Percentiles rank a stretch among this genome's conserved stretches.
These are phyloP conservation scores for Pseudomyrmex flavicornis DNA, from an alignment of 1,140 invertebrate genomes.

Conservation along the genomic window DNA sequence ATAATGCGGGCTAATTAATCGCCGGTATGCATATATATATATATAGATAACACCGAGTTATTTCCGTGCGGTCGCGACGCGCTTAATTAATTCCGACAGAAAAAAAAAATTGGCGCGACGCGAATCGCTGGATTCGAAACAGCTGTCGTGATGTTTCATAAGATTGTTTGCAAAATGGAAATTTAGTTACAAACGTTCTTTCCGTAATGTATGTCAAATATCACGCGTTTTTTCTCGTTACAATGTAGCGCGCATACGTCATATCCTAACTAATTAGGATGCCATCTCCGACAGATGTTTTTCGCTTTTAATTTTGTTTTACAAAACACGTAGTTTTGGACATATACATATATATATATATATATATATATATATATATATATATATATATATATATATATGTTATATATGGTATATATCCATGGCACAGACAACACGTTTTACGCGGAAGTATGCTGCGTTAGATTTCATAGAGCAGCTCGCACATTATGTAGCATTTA, in stretches of 20 bases:
- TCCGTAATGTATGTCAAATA: slow-evolving; percentile 54
- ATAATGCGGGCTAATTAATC: slow-evolving; percentile 31
- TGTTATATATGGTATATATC: not conserved
- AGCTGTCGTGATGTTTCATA: slow-evolving; percentile 50
- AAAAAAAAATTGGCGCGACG: slow-evolving; percentile 26
- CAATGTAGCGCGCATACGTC: slow-evolving; percentile 19
- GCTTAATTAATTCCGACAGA: slow-evolving; percentile 42
- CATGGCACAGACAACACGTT: slow-evolving; percentile 14
- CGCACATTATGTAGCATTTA: slow-evolving; percentile 31
- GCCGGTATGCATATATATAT: not conserved
- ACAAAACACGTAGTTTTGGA: not conserved
- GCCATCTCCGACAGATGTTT: slow-evolving; percentile 40
- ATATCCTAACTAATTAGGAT: slow-evolving; percentile 45
- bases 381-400: not conserved
- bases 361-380: not conserved
- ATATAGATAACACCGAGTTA: slow-evolving; percentile 21
- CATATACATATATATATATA: not conserved
- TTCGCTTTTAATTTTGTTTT: slow-evolving; percentile 26
- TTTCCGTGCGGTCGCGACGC: slow-evolving; percentile 36
- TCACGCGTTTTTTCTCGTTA: slow-evolving; percentile 28
- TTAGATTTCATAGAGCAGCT: slow-evolving; percentile 32
- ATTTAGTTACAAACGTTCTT: slow-evolving; percentile 32
- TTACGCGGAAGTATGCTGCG: slow-evolving; percentile 32
- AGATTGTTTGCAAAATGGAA: slow-evolving; percentile 35
- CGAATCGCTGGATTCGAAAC: slow-evolving; percentile 41